Base-by-base conservation (phyloP, 2,113 vertebrate genomes). In the Nibea coibor region DNA sequence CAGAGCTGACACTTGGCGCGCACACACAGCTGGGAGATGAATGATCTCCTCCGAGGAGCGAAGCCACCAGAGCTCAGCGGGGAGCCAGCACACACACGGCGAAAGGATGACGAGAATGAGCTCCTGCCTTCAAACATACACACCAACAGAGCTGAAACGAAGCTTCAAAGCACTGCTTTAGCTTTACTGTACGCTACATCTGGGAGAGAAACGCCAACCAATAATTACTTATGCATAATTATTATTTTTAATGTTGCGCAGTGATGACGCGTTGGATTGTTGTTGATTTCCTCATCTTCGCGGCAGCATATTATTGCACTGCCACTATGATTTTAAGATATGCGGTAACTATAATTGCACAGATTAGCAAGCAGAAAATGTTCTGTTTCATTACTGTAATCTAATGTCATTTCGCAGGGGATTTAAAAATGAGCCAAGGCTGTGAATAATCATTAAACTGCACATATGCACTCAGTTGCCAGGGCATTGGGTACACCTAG, bases 1-100 rank as follows among this genome's bases (percentile, higher is more conserved):
- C 84, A 73, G 69, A 82, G 71, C 56, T 47, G 86, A 91, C 87
- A 83, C 57, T 67, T 39, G 4, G 24, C 53, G 57, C 69, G 59
- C 22, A 80, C 10, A 0, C 14, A 26, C 78, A 88, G 82, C 80
- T 82, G 76, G 69, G 65, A 87, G 74, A 43, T 74, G 72, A 91
- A 59, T 43, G 53, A 71, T 76, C 71, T 74, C 65, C 16, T 74
- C 62, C 16, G 22, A 84, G 58, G 42, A 82, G 58, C 10, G 65
- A 69, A 78, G 65, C 39, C 35, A 48, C n/a, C 43, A 31, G 45
- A 71, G 28, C 65, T 65, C 48, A 72, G 75, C 56, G 10, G 69
- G 69, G 28, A 70, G 43, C 16, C 17, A 22, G 66, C 75, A 54
- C 53, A 84, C 53, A 84, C 8, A 39, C 1, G 0, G 59, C 54